A percentile compares a stretch with the other conserved stretches of the same genome.
Conservation (phyloP, 2,888 invertebrate species). For the Lochmaea capreae region DNA sequence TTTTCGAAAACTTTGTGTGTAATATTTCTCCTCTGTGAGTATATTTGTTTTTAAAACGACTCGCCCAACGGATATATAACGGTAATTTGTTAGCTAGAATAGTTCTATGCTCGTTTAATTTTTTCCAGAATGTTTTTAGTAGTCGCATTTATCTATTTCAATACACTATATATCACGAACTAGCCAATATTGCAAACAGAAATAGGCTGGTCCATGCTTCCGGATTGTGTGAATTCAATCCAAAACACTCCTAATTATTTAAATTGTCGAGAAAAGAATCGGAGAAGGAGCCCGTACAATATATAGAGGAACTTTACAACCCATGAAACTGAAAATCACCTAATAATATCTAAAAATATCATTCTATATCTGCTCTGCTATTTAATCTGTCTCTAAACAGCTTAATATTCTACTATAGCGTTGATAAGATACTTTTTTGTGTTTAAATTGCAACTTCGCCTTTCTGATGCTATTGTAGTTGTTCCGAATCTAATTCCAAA, state of each 20-base stretch:
- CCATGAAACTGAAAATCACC: too few relatives aligned
- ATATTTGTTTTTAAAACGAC: constrained; percentile 4
- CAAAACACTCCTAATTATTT: background rate
- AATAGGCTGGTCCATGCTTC: background rate
- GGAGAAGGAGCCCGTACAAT: background rate
- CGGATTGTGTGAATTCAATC: background rate
- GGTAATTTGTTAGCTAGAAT: constrained; percentile 20
- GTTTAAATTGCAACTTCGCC: too few relatives aligned
- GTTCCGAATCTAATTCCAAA: too few relatives aligned
- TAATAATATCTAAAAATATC: too few relatives aligned
- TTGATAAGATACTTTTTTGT: too few relatives aligned
- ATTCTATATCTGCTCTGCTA: too few relatives aligned
- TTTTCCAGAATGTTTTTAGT: constrained; percentile 20
- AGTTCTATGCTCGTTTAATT: constrained; percentile 11
- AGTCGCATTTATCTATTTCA: constrained; percentile 30
- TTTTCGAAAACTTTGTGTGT: background rate
- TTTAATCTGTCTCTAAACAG: too few relatives aligned
- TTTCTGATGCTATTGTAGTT: too few relatives aligned
- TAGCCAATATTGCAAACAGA: constrained; percentile 19
- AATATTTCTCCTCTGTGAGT: background rate
- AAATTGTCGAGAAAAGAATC: background rate
- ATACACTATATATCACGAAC: constrained; percentile 25
- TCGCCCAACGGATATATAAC: constrained; percentile 16
- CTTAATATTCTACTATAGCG: too few relatives aligned
- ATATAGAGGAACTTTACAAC: too few relatives aligned